Percentiles rank a stretch among this genome's conserved stretches.
phyloP scores from a whole-genome alignment of 2,797 vertebrate genomes.

The Acridotheres tristis region DNA sequence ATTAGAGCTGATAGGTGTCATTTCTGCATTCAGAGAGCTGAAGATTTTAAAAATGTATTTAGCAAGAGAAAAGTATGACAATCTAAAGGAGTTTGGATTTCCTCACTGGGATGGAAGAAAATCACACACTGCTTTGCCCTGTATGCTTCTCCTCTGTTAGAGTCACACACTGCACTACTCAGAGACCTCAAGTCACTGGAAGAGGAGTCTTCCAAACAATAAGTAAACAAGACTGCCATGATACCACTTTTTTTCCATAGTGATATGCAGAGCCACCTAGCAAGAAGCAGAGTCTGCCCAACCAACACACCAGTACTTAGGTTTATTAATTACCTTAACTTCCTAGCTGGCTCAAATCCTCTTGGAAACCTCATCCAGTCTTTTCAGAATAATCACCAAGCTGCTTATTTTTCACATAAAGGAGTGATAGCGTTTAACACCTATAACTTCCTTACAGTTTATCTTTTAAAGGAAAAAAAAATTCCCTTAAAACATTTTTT shows the following conservation, averaged over 20 bases:
- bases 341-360: neutral
- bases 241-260: neutral
- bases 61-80: neutral
- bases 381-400: neutral
- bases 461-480: neutral
- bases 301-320: neutral
- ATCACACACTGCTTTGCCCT: neutral
- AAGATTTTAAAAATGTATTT: neutral
- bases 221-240: neutral
- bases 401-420: neutral
- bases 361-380: neutral
- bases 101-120: neutral
- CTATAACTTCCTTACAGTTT: neutral
- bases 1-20: neutral
- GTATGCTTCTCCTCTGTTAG: neutral
- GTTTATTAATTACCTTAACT: neutral
- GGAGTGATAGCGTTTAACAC: neutral
- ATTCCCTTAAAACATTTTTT: neutral
- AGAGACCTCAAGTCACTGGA: neutral
- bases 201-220: neutral
- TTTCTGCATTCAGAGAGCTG: neutral
- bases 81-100: neutral
- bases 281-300: neutral
- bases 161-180: neutral
- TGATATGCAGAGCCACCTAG: neutral